Evolutionary conservation across 2,113 vertebrate genomes (phyloP).

Genomic region (Garra rufa): DNA sequence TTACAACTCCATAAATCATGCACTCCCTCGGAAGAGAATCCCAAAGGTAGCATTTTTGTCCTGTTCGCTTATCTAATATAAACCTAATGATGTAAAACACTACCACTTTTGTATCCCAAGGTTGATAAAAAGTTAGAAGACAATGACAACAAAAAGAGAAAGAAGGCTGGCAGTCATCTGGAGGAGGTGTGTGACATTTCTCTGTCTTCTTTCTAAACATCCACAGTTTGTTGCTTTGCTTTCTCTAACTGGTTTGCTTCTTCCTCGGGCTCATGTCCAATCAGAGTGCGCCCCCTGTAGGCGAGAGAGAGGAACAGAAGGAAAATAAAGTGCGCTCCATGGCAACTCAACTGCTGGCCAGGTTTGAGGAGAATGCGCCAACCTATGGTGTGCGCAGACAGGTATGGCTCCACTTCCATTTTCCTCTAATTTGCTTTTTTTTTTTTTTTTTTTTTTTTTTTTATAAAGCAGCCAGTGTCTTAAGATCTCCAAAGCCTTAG

Average conservation of each 20-base stretch:
- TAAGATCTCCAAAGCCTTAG: background rate
- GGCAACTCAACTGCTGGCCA: slow-evolving; percentile 92
- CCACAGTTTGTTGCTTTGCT: background rate
- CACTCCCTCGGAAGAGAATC: slow-evolving; percentile 86
- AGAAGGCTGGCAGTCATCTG: slow-evolving; percentile 80
- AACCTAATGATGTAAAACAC: background rate
- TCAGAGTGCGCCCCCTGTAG: slow-evolving; percentile 72
- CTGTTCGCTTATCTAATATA: background rate
- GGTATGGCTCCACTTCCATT: no score
- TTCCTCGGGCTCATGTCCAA: slow-evolving; percentile 75
- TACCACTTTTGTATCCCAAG: slow-evolving; percentile 65
- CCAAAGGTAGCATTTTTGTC: slow-evolving; percentile 80
- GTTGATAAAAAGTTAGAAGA: slow-evolving; percentile 84
- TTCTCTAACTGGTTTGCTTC: background rate
- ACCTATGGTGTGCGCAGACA: slow-evolving; percentile 71
- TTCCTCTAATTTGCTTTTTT: no score
- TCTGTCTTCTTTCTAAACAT: no score
- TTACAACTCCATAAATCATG: slow-evolving; percentile 78
- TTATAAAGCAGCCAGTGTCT: background rate
- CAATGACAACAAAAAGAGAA: slow-evolving; percentile 85
- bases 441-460: background rate
- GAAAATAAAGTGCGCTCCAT: slow-evolving; percentile 95
- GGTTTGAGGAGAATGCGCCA: slow-evolving; percentile 89
- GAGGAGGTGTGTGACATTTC: no score
- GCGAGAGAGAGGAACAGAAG: slow-evolving; percentile 74